These are phyloP conservation scores for Lepidurus arcticus DNA, from an alignment of 1,140 invertebrate genomes.

Conservation along the genomic window DNA sequence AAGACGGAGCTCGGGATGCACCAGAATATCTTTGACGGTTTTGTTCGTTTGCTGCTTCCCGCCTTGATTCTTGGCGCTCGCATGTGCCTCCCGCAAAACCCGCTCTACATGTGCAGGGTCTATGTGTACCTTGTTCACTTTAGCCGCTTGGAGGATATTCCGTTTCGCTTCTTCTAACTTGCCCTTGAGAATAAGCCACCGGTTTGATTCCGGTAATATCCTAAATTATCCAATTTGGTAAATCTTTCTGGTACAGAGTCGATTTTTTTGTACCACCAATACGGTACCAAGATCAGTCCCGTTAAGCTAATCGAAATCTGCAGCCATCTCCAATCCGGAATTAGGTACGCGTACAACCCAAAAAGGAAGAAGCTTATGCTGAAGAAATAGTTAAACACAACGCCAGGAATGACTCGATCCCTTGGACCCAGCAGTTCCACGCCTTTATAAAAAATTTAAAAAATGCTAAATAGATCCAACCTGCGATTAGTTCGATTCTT, in stretches of 20 bases:
- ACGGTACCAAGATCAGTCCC: constrained; percentile 36
- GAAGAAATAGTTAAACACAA: constrained; percentile 43
- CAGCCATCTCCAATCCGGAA: constrained; percentile 40
- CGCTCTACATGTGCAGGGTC: background rate
- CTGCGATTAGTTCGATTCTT: background rate
- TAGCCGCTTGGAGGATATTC: constrained; percentile 39
- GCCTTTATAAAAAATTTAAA: constrained; percentile 31
- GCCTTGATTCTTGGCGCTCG: background rate
- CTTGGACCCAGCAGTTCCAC: constrained; percentile 43
- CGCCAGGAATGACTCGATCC: constrained; percentile 40
- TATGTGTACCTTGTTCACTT: constrained; percentile 37
- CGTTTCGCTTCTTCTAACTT: constrained; percentile 42
- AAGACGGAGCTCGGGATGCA: background rate
- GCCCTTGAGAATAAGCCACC: constrained; percentile 46
- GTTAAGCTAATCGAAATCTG: constrained; percentile 40
- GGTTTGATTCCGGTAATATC: constrained; percentile 45
- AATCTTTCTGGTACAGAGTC: background rate
- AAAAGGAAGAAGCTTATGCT: constrained; percentile 42
- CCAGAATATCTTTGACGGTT: background rate
- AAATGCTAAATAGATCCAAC: too few relatives aligned
- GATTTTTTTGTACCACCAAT: constrained; percentile 40
- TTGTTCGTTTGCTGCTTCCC: background rate
- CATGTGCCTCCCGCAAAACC: background rate
- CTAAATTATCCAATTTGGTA: background rate
- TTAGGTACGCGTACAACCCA: constrained; percentile 42